Base-by-base conservation (phyloP, 2,113 vertebrate species). In the Hoplias malabaricus region DNA sequence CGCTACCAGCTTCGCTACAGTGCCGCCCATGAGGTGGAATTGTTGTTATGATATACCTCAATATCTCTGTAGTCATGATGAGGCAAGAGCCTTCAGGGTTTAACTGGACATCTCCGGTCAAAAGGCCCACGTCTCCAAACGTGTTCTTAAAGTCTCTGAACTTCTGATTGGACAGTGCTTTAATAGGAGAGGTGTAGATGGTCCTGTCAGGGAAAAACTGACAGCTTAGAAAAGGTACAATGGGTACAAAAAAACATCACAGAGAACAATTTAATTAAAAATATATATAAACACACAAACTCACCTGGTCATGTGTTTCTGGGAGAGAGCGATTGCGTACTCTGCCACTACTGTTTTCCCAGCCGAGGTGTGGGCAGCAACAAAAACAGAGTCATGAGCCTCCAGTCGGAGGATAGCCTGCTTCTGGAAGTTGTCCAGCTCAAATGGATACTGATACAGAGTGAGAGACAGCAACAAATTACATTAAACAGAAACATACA, bases 51-150 rank as follows among this genome's bases (percentile, higher is more conserved):
- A n/a, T n/a, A 46, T 21, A 97, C 96, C 96, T 92, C 75, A 98
- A 92, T 83, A 98, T 98, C 88, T 97, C 96, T 0, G 96, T 98
- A 31, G 96, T 98, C 96, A 98, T 98, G 83, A 98, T 96, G 77
- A 98, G 95, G 83, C 95, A 98, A 0, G 95, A 95, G 4, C 93
- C 94, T 5, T 96, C 95, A 0, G 96, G 94, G 50, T 93, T 96
- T 61, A 98, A 85, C 88, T 97, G 96, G 6, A 96, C 93, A 0
- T 98, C 96, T 1, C 96, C 96, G 0, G 96, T 98, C 79, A 98
- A 90, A 67, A 98, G 90, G 25, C 96, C 96, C 14, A 98, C 96
- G 0, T 98, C 96, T 3, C 92, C 92, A 16, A 98, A 97, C 0
- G 96, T 97, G 84, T 83, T 92, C 80, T 94, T 95, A 82, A 98